Base-by-base conservation (phyloP, 53 echinoderm and acorn worm species). In the Paracentrotus lividus region DNA sequence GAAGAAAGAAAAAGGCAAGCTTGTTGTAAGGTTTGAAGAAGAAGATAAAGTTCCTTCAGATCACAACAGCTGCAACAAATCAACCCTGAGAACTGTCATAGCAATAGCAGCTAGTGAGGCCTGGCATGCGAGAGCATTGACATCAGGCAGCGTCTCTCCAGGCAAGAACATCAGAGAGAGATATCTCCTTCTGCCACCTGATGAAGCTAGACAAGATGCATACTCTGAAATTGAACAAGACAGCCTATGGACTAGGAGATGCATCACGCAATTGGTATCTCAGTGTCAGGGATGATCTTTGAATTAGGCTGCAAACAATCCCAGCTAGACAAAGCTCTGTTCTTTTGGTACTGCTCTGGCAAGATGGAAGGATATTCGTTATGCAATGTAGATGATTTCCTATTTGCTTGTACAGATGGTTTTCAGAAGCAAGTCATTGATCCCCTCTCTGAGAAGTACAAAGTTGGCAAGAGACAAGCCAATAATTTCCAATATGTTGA, bases 321-420 rank as follows among this genome's bases (percentile, higher is more conserved):
- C 20, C 8, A 90, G 65, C 57, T 86, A 26, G 88, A 92, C 34
- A 86, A 93, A 68, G 92, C 92, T 7, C 88, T n/a, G 3, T 86
- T 94, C 75, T 61, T 81, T 77, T 87, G 94, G 91, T 84, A 91
- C 84, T 59, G 38, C 13, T n/a, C 34, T 51, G 68, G 18, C 27
- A 88, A 31, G 20, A 88, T 59, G 49, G 88, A 93, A 88, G 93
- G 10, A 52, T 87, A 31, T 93, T 93, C 53, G 26, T 93, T 47
- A 93, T 93, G 93, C 93, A n/a, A 88, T 93, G 93, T 93, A 26
- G 94, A 94, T 91, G 86, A n/a, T 91, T 94, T 91, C 69, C 67
- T 94, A 8, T 94, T 91, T 91, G 94, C 94, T n/a, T 90, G 94
- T 60, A 91, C 90, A 29, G 52, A 90, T 57, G 94, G 8, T 54